phyloP scores from a whole-genome alignment of 2,113 vertebrate genomes.

The Alaudala cheleensis region DNA sequence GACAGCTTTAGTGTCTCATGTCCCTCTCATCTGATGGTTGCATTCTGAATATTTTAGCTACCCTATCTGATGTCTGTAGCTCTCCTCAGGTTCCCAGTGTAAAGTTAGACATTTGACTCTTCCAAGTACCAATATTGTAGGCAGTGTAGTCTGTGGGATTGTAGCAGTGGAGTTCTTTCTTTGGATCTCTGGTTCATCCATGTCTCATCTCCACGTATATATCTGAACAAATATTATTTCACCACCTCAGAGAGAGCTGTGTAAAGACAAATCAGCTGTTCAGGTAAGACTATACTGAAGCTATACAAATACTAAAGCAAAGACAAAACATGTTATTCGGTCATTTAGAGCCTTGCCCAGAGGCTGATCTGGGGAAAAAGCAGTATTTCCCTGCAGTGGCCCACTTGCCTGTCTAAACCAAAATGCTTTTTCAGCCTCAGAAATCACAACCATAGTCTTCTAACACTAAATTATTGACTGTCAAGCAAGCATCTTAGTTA shows the following conservation, averaged over 20 bases:
- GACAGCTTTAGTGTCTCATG: background rate
- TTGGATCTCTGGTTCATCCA: background rate
- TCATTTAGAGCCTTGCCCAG: background rate
- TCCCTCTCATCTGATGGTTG: background rate
- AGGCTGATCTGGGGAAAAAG: background rate
- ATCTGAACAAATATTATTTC: background rate
- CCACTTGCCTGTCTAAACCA: background rate
- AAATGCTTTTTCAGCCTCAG: background rate
- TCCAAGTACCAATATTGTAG: background rate
- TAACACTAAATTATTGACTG: background rate
- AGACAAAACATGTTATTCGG: background rate
- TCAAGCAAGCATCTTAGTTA: background rate
- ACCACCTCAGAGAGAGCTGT: background rate
- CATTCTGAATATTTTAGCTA: background rate
- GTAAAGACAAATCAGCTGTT: background rate
- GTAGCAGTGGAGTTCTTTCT: background rate
- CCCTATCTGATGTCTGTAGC: background rate
- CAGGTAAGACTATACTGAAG: background rate
- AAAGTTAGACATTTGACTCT: background rate
- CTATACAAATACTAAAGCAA: background rate
- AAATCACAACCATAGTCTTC: background rate
- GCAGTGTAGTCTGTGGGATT: background rate
- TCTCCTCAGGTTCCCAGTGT: background rate
- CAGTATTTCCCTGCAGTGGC: background rate
- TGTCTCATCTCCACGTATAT: background rate